phyloP scores from a whole-genome alignment of 2,888 invertebrate species.

The Magallana nippona region DNA sequence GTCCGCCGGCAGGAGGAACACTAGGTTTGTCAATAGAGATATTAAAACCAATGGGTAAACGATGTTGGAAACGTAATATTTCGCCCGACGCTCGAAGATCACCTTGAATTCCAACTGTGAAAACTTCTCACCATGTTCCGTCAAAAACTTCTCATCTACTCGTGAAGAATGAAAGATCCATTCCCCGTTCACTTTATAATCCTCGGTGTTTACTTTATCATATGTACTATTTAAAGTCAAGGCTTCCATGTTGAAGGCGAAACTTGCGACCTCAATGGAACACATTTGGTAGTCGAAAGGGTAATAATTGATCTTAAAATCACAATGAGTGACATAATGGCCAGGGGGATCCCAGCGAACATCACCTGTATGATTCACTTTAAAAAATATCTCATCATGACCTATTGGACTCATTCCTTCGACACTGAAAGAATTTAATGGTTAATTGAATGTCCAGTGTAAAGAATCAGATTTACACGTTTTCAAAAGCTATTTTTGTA shows the following conservation, averaged over 20 bases:
- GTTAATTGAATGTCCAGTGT: constrained; percentile 39
- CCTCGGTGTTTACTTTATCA: constrained; percentile 45
- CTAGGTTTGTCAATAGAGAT: constrained; percentile 51
- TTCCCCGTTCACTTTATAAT: constrained; percentile 38
- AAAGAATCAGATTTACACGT: constrained; percentile 39
- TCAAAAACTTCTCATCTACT: neutral
- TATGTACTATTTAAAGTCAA: constrained; percentile 44
- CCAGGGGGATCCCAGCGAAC: constrained; percentile 54
- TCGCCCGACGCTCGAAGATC: constrained; percentile 48
- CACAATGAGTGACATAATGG: constrained; percentile 48
- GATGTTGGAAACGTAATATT: constrained; percentile 54
- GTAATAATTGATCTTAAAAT: constrained; percentile 53
- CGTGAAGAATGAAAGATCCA: constrained; percentile 20
- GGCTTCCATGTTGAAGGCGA: constrained; percentile 49
- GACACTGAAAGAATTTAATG: constrained; percentile 43
- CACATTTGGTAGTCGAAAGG: constrained; percentile 55
- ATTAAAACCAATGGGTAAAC: constrained; percentile 53
- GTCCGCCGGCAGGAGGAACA: constrained; percentile 54
- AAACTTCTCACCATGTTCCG: constrained; percentile 38
- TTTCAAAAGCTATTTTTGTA: no score
- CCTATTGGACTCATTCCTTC: constrained; percentile 41
- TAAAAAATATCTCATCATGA: constrained; percentile 43
- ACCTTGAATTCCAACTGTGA: constrained; percentile 56
- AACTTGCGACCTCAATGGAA: constrained; percentile 51
- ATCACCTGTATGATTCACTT: constrained; percentile 46